Evolutionary conservation across 2,888 invertebrate genomes (phyloP).

Genomic region (Spodoptera picta): DNA sequence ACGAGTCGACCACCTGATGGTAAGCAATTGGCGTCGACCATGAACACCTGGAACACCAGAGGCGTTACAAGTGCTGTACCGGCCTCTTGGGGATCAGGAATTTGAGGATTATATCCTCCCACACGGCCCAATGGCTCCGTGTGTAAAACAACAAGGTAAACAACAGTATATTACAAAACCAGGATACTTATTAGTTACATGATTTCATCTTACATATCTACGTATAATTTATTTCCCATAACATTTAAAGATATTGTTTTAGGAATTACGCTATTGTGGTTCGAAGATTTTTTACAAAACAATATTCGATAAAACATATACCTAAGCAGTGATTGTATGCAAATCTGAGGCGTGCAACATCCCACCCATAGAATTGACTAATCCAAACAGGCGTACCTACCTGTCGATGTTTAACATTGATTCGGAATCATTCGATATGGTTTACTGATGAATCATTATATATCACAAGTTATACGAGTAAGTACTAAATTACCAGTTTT

Average conservation of each 20-base stretch:
- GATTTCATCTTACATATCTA: no score
- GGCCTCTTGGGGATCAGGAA: no score
- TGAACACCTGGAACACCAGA: no score
- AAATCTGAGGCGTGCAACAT: conserved; percentile 58
- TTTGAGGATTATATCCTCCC: no score
- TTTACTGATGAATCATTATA: conserved; percentile 23
- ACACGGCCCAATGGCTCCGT: no score
- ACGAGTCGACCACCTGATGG: no score
- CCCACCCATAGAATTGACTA: conserved; percentile 62
- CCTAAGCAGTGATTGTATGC: conserved; percentile 56
- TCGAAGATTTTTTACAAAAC: conserved; percentile 31
- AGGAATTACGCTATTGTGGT: conserved; percentile 20
- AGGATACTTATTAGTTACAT: not conserved
- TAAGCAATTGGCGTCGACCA: no score
- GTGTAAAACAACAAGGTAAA: not conserved
- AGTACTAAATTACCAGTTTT: no score
- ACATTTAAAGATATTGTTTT: conserved; percentile 12
- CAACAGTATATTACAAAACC: not conserved
- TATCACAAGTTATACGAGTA: no score
- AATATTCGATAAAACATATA: conserved; percentile 26
- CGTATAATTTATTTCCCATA: conserved; percentile 3
- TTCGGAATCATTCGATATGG: conserved; percentile 8
- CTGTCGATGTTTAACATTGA: conserved; percentile 28
- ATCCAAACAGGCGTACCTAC: conserved; percentile 53
- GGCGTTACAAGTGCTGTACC: no score